These are phyloP conservation scores for Nymphalis io DNA, from an alignment of 1,140 invertebrate species.

Conservation along the genomic window DNA sequence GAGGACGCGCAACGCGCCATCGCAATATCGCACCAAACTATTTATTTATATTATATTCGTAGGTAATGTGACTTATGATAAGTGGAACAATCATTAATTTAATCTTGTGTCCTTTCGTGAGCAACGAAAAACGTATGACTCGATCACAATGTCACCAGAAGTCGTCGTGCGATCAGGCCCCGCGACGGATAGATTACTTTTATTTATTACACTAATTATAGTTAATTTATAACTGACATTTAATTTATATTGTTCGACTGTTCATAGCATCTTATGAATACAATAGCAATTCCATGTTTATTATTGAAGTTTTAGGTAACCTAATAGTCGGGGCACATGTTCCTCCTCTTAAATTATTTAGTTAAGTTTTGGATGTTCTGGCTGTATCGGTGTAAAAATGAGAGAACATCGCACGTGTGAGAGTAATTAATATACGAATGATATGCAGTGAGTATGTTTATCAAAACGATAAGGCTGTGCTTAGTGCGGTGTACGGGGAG, in stretches of 20 bases:
- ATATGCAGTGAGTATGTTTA: neutral
- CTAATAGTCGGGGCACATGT: neutral
- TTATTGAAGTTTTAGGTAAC: neutral
- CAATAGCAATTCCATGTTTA: neutral
- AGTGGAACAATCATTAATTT: neutral
- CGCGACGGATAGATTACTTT: too few relatives aligned
- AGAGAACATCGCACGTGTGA: neutral
- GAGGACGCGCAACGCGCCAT: conserved; percentile 1
- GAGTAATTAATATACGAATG: neutral
- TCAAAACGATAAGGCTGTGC: neutral
- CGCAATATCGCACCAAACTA: conserved; percentile 17
- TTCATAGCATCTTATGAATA: neutral
- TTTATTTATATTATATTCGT: neutral
- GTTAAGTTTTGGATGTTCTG: neutral
- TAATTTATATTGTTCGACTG: too few relatives aligned
- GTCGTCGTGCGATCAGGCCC: too few relatives aligned
- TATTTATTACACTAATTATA: too few relatives aligned
- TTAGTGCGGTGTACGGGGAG: neutral
- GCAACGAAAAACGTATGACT: neutral
- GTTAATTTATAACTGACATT: too few relatives aligned
- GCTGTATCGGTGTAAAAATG: neutral
- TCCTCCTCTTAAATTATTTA: neutral
- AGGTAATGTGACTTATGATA: neutral
- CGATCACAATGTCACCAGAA: neutral
- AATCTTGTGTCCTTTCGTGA: neutral